phyloP scores from a whole-genome alignment of 2,113 vertebrate genomes.

The Actinemys pallida region DNA sequence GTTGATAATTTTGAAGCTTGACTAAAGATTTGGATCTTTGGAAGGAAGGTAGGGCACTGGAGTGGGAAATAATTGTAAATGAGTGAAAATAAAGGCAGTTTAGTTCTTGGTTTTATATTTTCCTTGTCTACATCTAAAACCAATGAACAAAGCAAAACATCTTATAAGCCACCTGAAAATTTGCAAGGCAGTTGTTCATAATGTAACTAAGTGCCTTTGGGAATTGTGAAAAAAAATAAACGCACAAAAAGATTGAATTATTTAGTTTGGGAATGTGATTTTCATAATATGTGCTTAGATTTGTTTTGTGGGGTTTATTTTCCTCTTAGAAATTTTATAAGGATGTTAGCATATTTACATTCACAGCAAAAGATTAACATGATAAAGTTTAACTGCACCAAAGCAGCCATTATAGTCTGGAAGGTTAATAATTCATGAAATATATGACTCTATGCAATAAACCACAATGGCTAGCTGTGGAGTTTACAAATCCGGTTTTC shows the following conservation, averaged over 20 bases:
- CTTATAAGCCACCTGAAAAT: constrained; percentile 13
- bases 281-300: constrained; percentile 57
- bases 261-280: constrained; percentile 60
- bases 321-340: constrained; percentile 44
- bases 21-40: background rate
- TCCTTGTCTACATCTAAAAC: background rate
- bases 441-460: background rate
- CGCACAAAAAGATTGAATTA: constrained; percentile 69
- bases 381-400: constrained; percentile 45
- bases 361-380: constrained; percentile 56
- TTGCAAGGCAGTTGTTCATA: constrained; percentile 33
- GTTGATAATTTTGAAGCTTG: background rate
- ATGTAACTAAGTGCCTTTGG: constrained; percentile 18
- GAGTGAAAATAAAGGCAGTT: background rate
- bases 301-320: background rate
- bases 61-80: background rate
- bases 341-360: constrained; percentile 62
- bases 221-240: constrained; percentile 55
- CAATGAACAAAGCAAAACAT: background rate
- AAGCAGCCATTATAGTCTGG: constrained; percentile 11
- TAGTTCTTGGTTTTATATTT: background rate
- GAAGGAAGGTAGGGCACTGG: background rate
- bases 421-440: constrained; percentile 62
- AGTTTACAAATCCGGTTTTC: background rate
- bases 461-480: background rate